These are phyloP conservation scores for Aldrovandia affinis DNA, from an alignment of 2,797 vertebrate genomes.

Conservation along the genomic window DNA sequence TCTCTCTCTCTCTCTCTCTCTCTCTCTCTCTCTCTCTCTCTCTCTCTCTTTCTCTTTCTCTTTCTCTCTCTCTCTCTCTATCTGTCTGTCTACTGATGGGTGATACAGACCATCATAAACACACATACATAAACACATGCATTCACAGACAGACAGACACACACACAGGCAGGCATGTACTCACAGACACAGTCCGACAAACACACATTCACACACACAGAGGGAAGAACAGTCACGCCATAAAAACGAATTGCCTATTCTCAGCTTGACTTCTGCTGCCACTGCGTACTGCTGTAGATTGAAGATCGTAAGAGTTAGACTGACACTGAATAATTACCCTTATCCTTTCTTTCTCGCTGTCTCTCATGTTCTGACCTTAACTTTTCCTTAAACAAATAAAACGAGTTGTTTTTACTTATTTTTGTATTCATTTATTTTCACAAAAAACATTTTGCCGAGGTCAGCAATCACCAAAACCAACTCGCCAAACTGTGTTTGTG, in stretches of 20 bases:
- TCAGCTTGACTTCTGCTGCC: conserved; percentile 13
- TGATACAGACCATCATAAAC: not conserved
- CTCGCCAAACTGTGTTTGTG: no score
- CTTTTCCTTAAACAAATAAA: not conserved
- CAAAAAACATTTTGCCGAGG: no score
- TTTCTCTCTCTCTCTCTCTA: no score
- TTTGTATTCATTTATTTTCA: no score
- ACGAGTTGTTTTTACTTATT: no score
- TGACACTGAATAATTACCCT: conserved; percentile 12
- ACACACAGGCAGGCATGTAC: not conserved
- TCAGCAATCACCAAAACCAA: no score
- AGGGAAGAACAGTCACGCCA: not conserved
- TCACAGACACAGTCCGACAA: not conserved
- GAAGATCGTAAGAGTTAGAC: conserved; percentile 25
- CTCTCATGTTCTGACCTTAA: not conserved
- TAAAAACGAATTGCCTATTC: conserved; percentile 14
- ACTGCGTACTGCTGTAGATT: conserved; percentile 20
- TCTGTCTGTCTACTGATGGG: no score
- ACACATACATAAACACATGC: not conserved
- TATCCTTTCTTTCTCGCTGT: not conserved
- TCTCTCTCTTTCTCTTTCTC: conserved; percentile 26
- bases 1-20: not conserved
- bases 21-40: conserved; percentile 21
- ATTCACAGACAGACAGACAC: not conserved
- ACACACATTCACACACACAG: not conserved